phyloP scores from a whole-genome alignment of 2,797 vertebrate species.

The Darevskia nairensis region DNA sequence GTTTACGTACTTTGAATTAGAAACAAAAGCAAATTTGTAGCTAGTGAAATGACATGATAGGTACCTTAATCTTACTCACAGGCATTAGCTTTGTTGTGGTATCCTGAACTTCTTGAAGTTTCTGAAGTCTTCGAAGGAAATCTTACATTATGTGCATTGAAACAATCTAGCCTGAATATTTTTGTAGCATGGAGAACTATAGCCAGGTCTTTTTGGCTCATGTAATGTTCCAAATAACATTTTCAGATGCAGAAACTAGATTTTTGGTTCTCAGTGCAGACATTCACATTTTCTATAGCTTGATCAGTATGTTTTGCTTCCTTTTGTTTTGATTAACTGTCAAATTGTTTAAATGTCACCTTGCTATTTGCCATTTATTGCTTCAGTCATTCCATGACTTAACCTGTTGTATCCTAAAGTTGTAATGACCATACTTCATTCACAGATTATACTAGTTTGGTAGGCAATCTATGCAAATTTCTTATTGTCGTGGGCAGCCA shows the following conservation, averaged over 20 bases:
- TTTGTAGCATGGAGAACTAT: too few species aligned
- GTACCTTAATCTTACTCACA: not conserved
- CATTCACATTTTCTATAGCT: constrained; percentile 27
- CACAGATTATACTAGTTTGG: not conserved
- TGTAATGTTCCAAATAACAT: constrained; percentile 32
- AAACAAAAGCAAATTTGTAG: not conserved
- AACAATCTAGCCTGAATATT: not conserved
- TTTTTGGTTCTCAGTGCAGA: not conserved
- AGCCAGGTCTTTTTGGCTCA: constrained; percentile 55
- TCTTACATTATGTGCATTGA: not conserved
- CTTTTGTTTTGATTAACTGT: not conserved
- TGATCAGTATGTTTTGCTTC: not conserved
- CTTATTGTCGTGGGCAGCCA: too few species aligned
- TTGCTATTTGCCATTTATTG: not conserved
- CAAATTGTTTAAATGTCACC: not conserved
- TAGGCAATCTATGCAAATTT: not conserved
- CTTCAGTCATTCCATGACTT: not conserved
- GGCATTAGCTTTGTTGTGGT: not conserved
- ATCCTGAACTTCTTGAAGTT: not conserved
- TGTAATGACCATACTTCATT: not conserved
- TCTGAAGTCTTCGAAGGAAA: not conserved
- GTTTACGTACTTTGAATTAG: not conserved
- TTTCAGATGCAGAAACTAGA: constrained; percentile 32
- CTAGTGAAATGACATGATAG: not conserved
- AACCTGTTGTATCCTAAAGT: not conserved